phyloP scores from a whole-genome alignment of 2,113 vertebrate genomes.

The Oreochromis tanganicae region DNA sequence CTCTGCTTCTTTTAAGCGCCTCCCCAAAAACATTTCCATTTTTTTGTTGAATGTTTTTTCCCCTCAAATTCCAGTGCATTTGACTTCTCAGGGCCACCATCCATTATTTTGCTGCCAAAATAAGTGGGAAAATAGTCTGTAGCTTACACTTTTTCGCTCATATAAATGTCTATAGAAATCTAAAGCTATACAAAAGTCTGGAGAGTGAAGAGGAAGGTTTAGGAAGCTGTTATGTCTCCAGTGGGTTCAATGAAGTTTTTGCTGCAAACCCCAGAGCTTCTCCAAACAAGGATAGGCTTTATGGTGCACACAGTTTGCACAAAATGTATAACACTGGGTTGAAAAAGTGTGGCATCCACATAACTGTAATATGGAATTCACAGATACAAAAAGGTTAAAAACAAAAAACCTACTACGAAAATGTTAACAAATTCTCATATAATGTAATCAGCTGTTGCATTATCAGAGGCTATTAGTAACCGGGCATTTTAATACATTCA shows the following conservation, averaged over 20 bases:
- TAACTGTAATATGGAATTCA: neutral
- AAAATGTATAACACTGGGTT: neutral
- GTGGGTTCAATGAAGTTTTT: neutral
- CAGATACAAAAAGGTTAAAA: neutral
- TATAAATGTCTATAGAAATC: neutral
- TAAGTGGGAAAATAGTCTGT: neutral
- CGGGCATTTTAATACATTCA: neutral
- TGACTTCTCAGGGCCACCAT: neutral
- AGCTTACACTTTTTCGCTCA: neutral
- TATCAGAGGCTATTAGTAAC: neutral
- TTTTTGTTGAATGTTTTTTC: neutral
- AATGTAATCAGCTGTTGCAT: neutral
- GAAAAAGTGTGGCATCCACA: neutral
- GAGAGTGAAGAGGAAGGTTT: neutral
- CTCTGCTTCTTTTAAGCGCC: neutral
- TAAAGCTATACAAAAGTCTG: neutral
- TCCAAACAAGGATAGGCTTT: neutral
- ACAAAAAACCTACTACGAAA: neutral
- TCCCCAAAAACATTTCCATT: neutral
- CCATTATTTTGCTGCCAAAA: neutral
- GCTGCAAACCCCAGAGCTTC: neutral
- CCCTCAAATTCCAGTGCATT: neutral
- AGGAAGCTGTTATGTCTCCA: neutral
- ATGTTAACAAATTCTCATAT: neutral
- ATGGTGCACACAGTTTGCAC: neutral